Evolutionary conservation across 2,888 invertebrate species (phyloP).

Genomic region (Caenorhabditis sp.): DNA sequence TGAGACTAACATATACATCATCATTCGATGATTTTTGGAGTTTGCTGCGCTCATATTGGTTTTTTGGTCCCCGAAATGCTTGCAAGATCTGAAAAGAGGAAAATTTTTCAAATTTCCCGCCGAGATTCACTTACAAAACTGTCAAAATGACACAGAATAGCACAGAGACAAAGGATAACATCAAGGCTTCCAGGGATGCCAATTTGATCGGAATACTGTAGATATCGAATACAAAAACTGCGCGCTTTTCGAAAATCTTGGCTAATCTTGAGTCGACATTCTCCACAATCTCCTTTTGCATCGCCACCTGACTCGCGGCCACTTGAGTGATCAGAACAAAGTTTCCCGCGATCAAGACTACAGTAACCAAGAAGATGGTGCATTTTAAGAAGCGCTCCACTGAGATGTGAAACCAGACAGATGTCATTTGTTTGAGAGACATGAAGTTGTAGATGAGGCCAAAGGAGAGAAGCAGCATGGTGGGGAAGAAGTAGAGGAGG

Average conservation of each 20-base stretch:
- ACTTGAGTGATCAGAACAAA: slow-evolving; percentile 26
- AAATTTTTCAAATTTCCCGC: neutral
- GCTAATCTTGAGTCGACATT: slow-evolving; percentile 24
- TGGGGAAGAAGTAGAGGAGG: slow-evolving; percentile 56
- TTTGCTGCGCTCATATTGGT: slow-evolving; percentile 1
- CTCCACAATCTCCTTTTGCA: slow-evolving; percentile 25
- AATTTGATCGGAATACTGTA: slow-evolving; percentile 35
- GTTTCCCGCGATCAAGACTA: slow-evolving; percentile 32
- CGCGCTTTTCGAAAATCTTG: slow-evolving; percentile 40
- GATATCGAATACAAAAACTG: slow-evolving; percentile 48
- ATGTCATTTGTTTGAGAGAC: slow-evolving; percentile 43
- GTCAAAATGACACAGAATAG: slow-evolving; percentile 35
- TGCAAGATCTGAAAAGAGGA: slow-evolving; percentile 32
- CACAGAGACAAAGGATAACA: slow-evolving; percentile 22
- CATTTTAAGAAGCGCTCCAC: slow-evolving; percentile 49
- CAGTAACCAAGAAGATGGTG: slow-evolving; percentile 22
- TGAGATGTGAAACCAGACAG: slow-evolving; percentile 38
- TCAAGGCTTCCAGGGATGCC: slow-evolving; percentile 40
- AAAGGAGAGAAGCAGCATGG: slow-evolving; percentile 54
- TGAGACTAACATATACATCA: slow-evolving; percentile 56
- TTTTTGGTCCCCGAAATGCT: slow-evolving; percentile 39
- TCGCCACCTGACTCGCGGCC: slow-evolving; percentile 1
- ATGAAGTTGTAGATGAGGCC: slow-evolving; percentile 59
- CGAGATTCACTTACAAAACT: slow-evolving; percentile 31
- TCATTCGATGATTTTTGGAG: slow-evolving; percentile 58